Conservation (phyloP, 2,797 vertebrate species). For the Scleropages formosus region DNA sequence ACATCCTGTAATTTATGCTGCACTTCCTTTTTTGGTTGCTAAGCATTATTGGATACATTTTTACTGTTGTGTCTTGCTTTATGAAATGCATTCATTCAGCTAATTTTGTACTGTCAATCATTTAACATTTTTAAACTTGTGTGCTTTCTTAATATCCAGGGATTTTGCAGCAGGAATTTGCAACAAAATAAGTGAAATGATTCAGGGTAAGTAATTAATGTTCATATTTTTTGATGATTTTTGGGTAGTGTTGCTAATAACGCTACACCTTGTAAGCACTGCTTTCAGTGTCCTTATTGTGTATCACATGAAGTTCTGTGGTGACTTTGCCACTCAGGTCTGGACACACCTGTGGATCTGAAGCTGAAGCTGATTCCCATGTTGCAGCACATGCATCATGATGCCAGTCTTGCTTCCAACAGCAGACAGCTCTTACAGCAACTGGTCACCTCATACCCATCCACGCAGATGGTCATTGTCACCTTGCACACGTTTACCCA, state of each 20-base stretch:
- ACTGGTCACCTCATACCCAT: slow-evolving; percentile 90
- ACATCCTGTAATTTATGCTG: neutral
- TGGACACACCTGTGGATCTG: slow-evolving; percentile 92
- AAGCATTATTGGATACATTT: no score
- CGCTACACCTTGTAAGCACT: no score
- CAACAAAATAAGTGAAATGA: slow-evolving; percentile 99
- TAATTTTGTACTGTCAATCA: neutral
- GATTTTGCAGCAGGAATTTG: slow-evolving; percentile 98
- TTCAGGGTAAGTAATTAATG: slow-evolving; percentile 81
- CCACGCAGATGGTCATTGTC: slow-evolving; percentile 93
- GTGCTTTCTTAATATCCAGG: slow-evolving; percentile 57
- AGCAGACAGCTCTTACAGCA: slow-evolving; percentile 90
- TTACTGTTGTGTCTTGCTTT: neutral
- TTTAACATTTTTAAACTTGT: neutral
- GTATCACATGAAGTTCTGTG: no score
- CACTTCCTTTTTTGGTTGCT: no score
- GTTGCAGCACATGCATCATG: slow-evolving; percentile 97
- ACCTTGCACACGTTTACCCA: slow-evolving; percentile 95
- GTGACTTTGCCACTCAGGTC: slow-evolving; percentile 59
- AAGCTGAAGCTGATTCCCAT: slow-evolving; percentile 96
- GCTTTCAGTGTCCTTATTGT: no score
- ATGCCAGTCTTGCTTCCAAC: slow-evolving; percentile 87
- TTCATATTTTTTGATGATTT: neutral
- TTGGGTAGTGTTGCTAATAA: no score
- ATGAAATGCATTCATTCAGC: neutral